These are phyloP conservation scores for Galeruca laticollis DNA, from an alignment of 2,888 invertebrate species.

Conservation along the genomic window DNA sequence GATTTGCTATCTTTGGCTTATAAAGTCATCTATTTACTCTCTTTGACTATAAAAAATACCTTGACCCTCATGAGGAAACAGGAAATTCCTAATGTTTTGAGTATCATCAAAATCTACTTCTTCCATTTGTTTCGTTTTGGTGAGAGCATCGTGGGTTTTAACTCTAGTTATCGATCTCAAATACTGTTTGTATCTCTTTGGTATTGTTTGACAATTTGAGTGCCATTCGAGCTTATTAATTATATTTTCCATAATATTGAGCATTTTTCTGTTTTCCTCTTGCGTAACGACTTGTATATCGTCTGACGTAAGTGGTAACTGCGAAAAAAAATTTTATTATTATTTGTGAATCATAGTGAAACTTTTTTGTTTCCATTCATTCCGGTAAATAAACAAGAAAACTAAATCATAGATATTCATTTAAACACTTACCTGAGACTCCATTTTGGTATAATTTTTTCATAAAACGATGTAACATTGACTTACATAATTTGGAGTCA, in stretches of 20 bases:
- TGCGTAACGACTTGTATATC: constrained; percentile 34
- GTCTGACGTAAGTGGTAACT: constrained; percentile 23
- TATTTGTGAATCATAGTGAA: too few species aligned
- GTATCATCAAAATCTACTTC: constrained; percentile 48
- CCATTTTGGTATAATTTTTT: too few species aligned
- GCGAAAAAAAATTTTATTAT: constrained; percentile 2
- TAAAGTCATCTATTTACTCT: too few species aligned
- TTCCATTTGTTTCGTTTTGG: constrained; percentile 50
- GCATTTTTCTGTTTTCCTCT: constrained; percentile 38
- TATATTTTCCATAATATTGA: constrained; percentile 48
- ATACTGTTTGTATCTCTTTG: constrained; percentile 44
- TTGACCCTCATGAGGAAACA: constrained; percentile 42
- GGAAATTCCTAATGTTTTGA: constrained; percentile 50
- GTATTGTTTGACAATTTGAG: constrained; percentile 50
- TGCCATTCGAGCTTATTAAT: constrained; percentile 48
- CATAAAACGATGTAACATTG: too few species aligned
- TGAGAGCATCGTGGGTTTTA: constrained; percentile 45
- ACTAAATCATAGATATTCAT: too few species aligned
- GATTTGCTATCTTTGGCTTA: too few species aligned
- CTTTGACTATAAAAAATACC: too few species aligned
- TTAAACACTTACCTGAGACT: too few species aligned
- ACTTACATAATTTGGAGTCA: too few species aligned
- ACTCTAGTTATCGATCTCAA: constrained; percentile 48
- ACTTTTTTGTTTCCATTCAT: too few species aligned
- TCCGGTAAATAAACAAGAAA: too few species aligned